Conservation (phyloP, 1,140 invertebrate species). For the Ectropis grisescens region DNA sequence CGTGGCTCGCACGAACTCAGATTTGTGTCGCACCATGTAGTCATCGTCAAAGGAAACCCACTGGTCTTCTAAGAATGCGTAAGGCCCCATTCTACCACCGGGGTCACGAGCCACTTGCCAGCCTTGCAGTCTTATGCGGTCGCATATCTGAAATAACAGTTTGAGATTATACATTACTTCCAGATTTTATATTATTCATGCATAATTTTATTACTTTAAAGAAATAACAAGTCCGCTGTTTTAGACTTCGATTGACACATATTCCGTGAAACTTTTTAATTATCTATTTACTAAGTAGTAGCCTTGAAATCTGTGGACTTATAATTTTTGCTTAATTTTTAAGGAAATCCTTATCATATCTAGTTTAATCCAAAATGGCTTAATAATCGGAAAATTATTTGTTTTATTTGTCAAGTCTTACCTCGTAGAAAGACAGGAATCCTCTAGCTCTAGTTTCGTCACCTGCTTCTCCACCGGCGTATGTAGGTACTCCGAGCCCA, state of each 20-base stretch:
- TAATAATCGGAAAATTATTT: too few relatives aligned
- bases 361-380: too few relatives aligned
- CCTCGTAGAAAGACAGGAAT: constrained; percentile 89
- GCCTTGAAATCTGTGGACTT: too few relatives aligned
- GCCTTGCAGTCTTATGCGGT: constrained; percentile 73
- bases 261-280: too few relatives aligned
- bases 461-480: constrained; percentile 83
- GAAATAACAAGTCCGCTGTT: too few relatives aligned
- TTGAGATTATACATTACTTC: neutral
- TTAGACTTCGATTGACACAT: too few relatives aligned
- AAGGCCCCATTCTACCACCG: constrained; percentile 80
- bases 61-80: constrained; percentile 80
- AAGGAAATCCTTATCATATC: too few relatives aligned
- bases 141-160: constrained; percentile 73
- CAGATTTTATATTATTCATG: too few relatives aligned
- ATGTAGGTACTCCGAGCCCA: constrained; percentile 77
- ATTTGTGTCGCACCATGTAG: constrained; percentile 78
- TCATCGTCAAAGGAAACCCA: constrained; percentile 91
- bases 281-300: too few relatives aligned
- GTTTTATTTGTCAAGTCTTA: too few relatives aligned
- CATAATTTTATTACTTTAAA: too few relatives aligned
- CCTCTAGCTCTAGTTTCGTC: constrained; percentile 84
- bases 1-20: constrained; percentile 81
- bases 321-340: too few relatives aligned
- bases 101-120: constrained; percentile 80